Conservation (phyloP, 2,888 invertebrate genomes). For the Agrypnus murinus region DNA sequence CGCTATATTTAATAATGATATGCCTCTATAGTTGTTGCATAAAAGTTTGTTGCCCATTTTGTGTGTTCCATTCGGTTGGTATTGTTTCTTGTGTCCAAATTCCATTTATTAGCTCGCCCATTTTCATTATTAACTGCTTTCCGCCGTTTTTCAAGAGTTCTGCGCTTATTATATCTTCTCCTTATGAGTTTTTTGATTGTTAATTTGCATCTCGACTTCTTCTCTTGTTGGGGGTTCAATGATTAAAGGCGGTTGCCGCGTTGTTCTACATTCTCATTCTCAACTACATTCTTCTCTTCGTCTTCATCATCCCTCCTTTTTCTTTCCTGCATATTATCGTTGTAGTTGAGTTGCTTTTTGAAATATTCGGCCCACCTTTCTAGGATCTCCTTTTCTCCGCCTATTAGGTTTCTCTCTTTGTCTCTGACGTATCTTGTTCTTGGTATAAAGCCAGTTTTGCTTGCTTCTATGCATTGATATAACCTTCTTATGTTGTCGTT, state of each 20-base stretch:
- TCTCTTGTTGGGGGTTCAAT: constrained; percentile 6
- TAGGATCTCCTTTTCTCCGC: too few species aligned
- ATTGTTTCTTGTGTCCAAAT: constrained; percentile 6
- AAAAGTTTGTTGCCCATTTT: too few species aligned
- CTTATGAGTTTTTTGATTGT: constrained; percentile 3
- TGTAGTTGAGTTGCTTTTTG: background rate
- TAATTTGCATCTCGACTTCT: too few species aligned
- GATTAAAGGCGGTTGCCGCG: background rate
- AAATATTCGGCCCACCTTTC: background rate
- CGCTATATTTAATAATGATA: too few species aligned
- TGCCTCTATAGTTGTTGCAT: too few species aligned
- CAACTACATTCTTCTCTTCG: too few species aligned
- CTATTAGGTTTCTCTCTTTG: too few species aligned
- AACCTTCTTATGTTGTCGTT: background rate
- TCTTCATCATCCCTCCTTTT: background rate
- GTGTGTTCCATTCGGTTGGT: too few species aligned
- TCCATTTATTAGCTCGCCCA: background rate
- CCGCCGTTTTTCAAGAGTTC: background rate
- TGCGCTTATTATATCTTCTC: background rate
- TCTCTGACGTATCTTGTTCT: background rate
- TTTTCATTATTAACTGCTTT: background rate
- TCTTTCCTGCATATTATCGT: background rate
- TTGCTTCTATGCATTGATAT: background rate
- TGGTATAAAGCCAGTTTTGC: background rate
- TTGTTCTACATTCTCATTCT: background rate